phyloP scores from a whole-genome alignment of 2,113 vertebrate species.

The Centrocercus urophasianus region DNA sequence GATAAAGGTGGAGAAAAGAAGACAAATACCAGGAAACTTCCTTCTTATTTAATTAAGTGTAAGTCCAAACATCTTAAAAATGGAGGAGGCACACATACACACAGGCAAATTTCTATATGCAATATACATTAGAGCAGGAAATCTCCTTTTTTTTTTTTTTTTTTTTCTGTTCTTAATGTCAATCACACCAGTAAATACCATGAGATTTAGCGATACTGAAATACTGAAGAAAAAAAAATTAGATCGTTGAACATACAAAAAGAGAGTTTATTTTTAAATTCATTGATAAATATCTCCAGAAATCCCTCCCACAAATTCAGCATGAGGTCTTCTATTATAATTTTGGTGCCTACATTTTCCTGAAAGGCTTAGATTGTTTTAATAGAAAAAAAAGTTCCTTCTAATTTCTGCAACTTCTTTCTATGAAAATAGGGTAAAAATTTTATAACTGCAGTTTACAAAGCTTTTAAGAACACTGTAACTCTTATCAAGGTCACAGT shows the following conservation, averaged over 20 bases:
- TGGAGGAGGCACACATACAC: background rate
- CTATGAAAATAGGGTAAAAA: background rate
- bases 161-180: too few species aligned
- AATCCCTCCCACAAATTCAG: background rate
- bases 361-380: background rate
- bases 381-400: background rate
- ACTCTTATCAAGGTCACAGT: background rate
- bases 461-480: background rate
- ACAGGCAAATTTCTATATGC: background rate
- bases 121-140: background rate
- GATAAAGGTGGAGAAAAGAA: background rate
- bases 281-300: background rate
- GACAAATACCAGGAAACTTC: background rate
- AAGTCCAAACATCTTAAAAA: background rate
- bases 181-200: background rate
- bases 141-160: too few species aligned
- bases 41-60: background rate
- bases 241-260: background rate
- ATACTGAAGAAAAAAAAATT: background rate
- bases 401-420: background rate
- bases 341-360: background rate
- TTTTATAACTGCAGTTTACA: background rate
- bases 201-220: background rate
- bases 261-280: background rate
- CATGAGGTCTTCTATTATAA: fast-evolving